These are phyloP conservation scores for Drosophila pallidifrons DNA, from an alignment of 1,140 invertebrate genomes.

Conservation along the genomic window DNA sequence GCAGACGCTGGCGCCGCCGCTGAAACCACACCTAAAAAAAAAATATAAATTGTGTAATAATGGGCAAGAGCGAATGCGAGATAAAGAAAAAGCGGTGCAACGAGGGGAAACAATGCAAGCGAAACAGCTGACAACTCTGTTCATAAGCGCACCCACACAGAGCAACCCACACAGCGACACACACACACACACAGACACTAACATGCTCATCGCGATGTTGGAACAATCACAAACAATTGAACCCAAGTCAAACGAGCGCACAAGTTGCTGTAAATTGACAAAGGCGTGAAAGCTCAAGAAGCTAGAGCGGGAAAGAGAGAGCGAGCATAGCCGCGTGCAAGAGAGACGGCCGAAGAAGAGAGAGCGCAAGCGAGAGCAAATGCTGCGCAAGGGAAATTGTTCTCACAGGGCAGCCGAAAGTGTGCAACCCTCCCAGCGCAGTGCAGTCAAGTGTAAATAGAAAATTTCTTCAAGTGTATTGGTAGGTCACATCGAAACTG, in stretches of 20 bases:
- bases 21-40: conserved; percentile 76
- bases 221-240: conserved; percentile 83
- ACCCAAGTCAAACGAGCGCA: conserved; percentile 83
- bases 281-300: conserved; percentile 66
- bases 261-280: conserved; percentile 83
- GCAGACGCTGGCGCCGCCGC: conserved; percentile 56
- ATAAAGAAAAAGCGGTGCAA: conserved; percentile 23
- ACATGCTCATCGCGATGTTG: conserved; percentile 38
- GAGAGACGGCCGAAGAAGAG: conserved; percentile 7
- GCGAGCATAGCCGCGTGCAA: conserved; percentile 3
- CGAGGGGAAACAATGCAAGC: conserved; percentile 63
- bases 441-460: conserved; percentile 82
- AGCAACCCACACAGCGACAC: conserved; percentile 26
- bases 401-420: conserved; percentile 35
- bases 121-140: conserved; percentile 81
- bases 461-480: conserved; percentile 82
- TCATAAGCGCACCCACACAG: conserved; percentile 41
- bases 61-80: conserved; percentile 43
- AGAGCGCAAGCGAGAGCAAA: not conserved
- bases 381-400: conserved; percentile 72
- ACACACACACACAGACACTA: conserved; percentile 28
- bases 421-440: conserved; percentile 35
- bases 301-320: conserved; percentile 30
- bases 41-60: conserved; percentile 81
- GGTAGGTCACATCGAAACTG: conserved; percentile 79